Percentiles rank a stretch among this genome's conserved stretches.
These are phyloP conservation scores for Branchinecta lynchi DNA, from an alignment of 1,140 invertebrate species.

Conservation along the genomic window DNA sequence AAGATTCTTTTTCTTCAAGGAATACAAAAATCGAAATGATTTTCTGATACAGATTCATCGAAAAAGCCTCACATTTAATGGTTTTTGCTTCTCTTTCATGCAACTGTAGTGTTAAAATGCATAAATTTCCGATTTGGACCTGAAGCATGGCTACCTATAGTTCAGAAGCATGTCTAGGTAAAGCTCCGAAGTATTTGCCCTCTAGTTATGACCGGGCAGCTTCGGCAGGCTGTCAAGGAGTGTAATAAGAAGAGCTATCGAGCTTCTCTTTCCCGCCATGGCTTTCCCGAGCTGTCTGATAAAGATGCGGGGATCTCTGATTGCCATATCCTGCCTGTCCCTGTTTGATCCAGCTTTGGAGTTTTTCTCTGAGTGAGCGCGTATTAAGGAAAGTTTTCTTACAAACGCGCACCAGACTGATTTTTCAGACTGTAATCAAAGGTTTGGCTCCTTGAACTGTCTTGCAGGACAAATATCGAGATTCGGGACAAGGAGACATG, in stretches of 20 bases:
- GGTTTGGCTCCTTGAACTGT: no score
- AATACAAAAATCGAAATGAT: neutral
- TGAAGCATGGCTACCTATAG: no score
- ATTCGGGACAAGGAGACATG: no score
- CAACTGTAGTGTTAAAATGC: neutral
- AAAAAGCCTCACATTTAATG: constrained; percentile 5
- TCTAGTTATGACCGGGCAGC: neutral
- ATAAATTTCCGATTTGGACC: constrained; percentile 9
- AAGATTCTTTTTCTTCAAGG: neutral
- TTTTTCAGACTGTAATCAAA: neutral
- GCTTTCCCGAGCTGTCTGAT: neutral
- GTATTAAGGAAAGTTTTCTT: constrained; percentile 3
- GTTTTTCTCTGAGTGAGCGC: constrained; percentile 9
- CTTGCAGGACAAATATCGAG: no score
- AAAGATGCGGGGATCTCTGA: neutral
- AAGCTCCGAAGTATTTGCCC: neutral
- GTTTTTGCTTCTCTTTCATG: constrained; percentile 1
- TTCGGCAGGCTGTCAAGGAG: neutral
- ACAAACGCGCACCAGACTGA: constrained; percentile 1
- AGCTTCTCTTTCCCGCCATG: constrained; percentile 5
- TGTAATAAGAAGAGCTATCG: constrained; percentile 5
- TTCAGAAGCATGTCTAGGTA: no score
- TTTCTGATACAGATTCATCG: neutral
- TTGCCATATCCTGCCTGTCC: constrained; percentile 1
- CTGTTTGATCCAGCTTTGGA: neutral